Evolutionary conservation across 1,140 invertebrate species (phyloP), one percentile per base, ranked within the genome.

Genomic region (Danaus plexippus): DNA sequence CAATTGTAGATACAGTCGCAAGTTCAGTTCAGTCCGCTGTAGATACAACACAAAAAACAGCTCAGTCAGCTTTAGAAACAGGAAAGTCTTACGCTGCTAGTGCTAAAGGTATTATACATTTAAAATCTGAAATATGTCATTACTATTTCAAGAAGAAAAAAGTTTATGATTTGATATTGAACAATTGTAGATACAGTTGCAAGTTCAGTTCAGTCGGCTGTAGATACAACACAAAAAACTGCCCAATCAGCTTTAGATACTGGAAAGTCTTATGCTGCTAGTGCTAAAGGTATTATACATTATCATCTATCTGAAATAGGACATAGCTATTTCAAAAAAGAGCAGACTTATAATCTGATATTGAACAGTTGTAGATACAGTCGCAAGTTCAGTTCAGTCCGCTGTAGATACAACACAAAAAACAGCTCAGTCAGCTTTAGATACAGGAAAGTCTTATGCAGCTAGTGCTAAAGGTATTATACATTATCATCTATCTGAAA

Each of bases 381-480:
- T 75, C 57, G 61, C 67, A 22, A 77, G 62, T 52, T 69, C 71
- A 50, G 62, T 69, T 54, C 65, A 72, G 43, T 72, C 57, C 54
- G 69, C 69, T 41, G 60, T 75, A 69, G 68, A 71, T 56, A 64
- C 63, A 6, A 72, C 71, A n/a, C 65, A 76, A 63, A 75, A 66
- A 61, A 54, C 65, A n/a, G 68, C 73, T 18, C 53, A 68, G 42
- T 64, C 47, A n/a, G 66, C 71, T 41, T 22, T 72, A 45, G 71
- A 74, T 9, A 63, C 67, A 13, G 64, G 66, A 41, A 75, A 72
- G 59, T 56, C 58, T 8, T 74, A 70, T 43, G 67, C 67, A 9
- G 44, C 48, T 42, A 56, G 56, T 43, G 73, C 73, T 52, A 75
- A 78, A 78, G 71, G 69, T 75, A 67, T 50, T 48, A 18, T 10